These are phyloP conservation scores for Chelidonichthys spinosus DNA, from an alignment of 2,797 vertebrate species.

Conservation along the genomic window DNA sequence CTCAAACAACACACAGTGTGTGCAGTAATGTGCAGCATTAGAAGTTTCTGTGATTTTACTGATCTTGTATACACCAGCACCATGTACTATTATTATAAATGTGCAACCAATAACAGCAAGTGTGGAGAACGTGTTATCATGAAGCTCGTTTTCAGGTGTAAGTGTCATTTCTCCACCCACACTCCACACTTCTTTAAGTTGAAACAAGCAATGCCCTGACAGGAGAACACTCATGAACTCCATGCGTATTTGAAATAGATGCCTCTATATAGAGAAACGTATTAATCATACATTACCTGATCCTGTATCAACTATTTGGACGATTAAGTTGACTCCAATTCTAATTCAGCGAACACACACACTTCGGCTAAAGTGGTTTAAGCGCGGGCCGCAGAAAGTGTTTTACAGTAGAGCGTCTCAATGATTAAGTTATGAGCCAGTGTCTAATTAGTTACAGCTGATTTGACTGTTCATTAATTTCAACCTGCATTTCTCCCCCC, in stretches of 20 bases:
- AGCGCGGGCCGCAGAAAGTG: neutral
- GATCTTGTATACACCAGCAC: neutral
- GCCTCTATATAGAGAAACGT: neutral
- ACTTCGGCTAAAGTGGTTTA: neutral
- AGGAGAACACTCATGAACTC: too few species aligned
- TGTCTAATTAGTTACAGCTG: constrained; percentile 9
- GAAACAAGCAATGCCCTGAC: too few species aligned
- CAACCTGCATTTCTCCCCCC: neutral
- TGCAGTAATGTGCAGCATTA: too few species aligned
- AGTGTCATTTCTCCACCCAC: neutral
- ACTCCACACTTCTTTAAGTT: neutral
- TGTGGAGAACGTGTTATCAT: neutral
- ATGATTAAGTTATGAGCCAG: constrained; percentile 22
- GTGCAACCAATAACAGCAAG: neutral
- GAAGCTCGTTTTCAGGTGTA: neutral
- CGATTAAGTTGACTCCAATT: neutral
- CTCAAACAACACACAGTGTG: neutral
- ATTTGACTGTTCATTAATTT: constrained; percentile 24
- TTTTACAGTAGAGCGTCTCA: neutral
- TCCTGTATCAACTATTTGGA: neutral
- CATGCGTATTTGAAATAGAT: too few species aligned
- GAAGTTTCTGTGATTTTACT: neutral
- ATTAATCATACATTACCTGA: neutral
- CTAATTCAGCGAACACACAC: neutral
- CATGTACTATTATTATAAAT: neutral